Evolutionary conservation across 2,797 vertebrate genomes (phyloP), one percentile per base, ranked within the genome.

Genomic region (Orientallactaga sibirica): DNA sequence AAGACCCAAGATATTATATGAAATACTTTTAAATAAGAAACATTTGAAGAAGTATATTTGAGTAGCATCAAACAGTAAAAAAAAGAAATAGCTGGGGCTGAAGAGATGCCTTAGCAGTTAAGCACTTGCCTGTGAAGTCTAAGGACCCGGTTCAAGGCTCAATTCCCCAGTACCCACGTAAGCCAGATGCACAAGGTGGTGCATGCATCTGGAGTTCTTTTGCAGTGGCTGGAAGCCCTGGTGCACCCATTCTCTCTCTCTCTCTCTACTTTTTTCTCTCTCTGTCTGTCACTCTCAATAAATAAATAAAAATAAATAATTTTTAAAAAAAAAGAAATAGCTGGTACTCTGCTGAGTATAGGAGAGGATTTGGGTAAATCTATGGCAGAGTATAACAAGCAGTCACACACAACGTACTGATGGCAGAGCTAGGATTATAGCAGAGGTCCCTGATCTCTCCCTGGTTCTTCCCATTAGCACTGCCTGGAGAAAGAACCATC

Each of bases 21-120:
- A 64, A 86, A 76, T 75, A 37, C 11, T 84, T 90, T 88, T 75
- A 66, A 75, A 75, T 90, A 93, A 86, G 58, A 52, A 93, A 66
- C 24, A 70, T 76, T 80, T 75, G 19, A 76, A 66, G 70, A 27
- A 84, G 48, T 43, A 68, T 75, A 77, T 73, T 33, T 78, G 27
- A 86, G 79, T 37, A 93, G n/a, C 29, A 86, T 25, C 41, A 74
- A 41, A 73, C 55, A 76, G 5, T 29, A 79, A 77, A 18, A 27
- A 64, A 82, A 73, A 33, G 48, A 52, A 33, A 52, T 25, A 87
- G 25, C 27, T 92, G 19, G 12, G 33, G 33, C 33, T 37, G 33
- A 37, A 37, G 33, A 37, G 33, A 37, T 37, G 33, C 33, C 33
- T 37, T 37, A 37, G 33, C 2, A 2, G 33, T 37, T 37, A 37